A percentile compares a stretch with the other conserved stretches of the same genome.
Evolutionary conservation across 2,113 vertebrate species (phyloP).

Genomic region (Acrocephalus kingi): DNA sequence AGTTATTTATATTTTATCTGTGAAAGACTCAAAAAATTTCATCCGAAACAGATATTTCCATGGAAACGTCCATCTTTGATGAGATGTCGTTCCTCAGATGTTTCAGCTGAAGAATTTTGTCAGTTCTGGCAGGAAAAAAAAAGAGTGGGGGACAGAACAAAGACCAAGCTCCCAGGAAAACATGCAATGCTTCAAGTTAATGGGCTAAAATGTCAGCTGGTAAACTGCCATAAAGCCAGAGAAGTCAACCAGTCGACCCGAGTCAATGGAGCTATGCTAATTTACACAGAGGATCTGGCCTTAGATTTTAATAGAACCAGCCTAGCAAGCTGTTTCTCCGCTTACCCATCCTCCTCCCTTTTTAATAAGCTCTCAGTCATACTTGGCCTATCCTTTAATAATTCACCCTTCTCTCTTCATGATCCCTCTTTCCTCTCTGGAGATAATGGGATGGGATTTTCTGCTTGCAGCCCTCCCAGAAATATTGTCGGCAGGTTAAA

Average conservation of each 20-base stretch:
- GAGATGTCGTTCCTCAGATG: conserved; percentile 44
- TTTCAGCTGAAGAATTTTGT: conserved; percentile 66
- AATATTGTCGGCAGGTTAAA: not conserved
- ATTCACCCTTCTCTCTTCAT: conserved; percentile 24
- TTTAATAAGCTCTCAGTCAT: conserved; percentile 63
- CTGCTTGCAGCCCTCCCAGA: conserved; percentile 21
- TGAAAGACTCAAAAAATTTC: conserved; percentile 45
- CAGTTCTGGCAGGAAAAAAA: conserved; percentile 42
- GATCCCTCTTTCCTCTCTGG: conserved; percentile 27
- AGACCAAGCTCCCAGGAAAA: conserved; percentile 31
- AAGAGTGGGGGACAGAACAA: conserved; percentile 6
- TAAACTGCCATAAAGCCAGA: conserved; percentile 43
- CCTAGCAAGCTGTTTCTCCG: conserved; percentile 26
- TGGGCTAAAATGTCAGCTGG: conserved; percentile 54
- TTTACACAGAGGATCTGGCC: conserved; percentile 57
- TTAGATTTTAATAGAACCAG: conserved; percentile 63
- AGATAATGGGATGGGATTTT: conserved; percentile 57
- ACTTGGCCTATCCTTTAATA: conserved; percentile 55
- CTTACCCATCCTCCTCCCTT: conserved; percentile 56
- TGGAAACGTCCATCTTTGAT: conserved; percentile 66
- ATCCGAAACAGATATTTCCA: conserved; percentile 57
- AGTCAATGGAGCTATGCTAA: conserved; percentile 55
- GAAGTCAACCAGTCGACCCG: conserved; percentile 39
- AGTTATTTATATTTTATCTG: conserved; percentile 66
- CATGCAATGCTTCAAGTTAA: conserved; percentile 47